phyloP scores from a whole-genome alignment of 2,797 vertebrate genomes.

The Sphaeramia orbicularis region DNA sequence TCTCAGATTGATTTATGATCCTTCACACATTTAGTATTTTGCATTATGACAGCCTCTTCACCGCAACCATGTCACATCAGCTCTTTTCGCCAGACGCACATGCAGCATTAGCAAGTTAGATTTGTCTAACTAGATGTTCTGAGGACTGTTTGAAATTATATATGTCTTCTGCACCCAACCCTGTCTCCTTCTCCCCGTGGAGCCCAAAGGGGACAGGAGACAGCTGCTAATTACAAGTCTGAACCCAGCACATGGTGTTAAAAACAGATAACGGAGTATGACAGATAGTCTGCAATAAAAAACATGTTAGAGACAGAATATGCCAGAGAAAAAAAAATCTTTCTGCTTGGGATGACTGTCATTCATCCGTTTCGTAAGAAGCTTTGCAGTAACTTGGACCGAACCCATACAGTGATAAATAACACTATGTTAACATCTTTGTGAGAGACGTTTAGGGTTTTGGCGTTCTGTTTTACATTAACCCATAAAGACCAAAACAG shows the following conservation, averaged over 20 bases:
- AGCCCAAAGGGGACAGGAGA: conserved; percentile 66
- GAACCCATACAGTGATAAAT: conserved; percentile 22
- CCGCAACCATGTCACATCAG: conserved; percentile 52
- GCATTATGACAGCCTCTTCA: conserved; percentile 38
- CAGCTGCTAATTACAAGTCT: conserved; percentile 75
- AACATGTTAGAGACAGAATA: conserved; percentile 21
- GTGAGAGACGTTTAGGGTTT: conserved; percentile 8
- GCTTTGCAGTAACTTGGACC: conserved; percentile 19
- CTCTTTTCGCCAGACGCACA: conserved; percentile 51
- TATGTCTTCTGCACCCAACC: conserved; percentile 27
- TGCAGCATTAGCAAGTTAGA: conserved; percentile 61
- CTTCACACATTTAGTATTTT: conserved; percentile 37
- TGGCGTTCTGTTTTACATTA: conserved; percentile 32
- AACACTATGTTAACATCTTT: conserved; percentile 35
- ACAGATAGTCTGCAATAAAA: conserved; percentile 49
- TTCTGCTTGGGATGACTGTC: conserved; percentile 10
- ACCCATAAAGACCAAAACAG: conserved; percentile 22
- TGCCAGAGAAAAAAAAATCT: conserved; percentile 4
- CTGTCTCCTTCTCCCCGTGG: conserved; percentile 19
- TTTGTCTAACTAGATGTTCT: conserved; percentile 28
- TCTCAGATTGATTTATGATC: conserved; percentile 50
- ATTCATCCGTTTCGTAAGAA: conserved; percentile 11
- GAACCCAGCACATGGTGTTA: conserved; percentile 57
- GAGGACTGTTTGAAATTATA: conserved; percentile 43
- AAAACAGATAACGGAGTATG: conserved; percentile 60